Evolutionary conservation across 2,888 invertebrate species (phyloP).

Genomic region (Pyrrhosoma nymphula): DNA sequence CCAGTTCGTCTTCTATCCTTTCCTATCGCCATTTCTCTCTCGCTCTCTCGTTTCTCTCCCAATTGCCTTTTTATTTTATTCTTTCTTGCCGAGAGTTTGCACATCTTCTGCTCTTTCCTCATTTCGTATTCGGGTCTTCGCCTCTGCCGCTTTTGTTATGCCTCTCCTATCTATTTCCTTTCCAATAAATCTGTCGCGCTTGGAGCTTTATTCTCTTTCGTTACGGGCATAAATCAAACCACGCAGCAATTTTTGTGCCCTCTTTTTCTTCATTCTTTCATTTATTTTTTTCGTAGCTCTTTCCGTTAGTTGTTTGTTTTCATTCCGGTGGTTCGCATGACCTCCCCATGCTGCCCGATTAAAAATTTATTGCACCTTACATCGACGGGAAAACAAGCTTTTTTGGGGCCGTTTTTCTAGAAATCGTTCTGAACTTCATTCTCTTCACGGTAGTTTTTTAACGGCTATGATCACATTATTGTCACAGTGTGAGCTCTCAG

Average conservation of each 20-base stretch:
- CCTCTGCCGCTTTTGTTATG: constrained; percentile 36
- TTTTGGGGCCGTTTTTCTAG: background rate
- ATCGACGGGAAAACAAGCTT: background rate
- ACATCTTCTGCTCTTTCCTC: background rate
- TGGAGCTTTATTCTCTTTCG: constrained; percentile 59
- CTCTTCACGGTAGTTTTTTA: background rate
- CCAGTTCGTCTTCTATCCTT: background rate
- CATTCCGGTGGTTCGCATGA: background rate
- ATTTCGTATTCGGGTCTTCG: constrained; percentile 41
- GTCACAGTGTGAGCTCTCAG: background rate
- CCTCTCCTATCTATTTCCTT: constrained; percentile 31
- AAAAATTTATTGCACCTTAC: constrained; percentile 30
- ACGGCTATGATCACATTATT: background rate
- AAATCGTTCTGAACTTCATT: background rate
- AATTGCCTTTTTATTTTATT: background rate
- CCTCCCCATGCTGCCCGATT: background rate
- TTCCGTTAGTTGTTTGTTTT: constrained; percentile 40
- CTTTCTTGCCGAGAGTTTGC: background rate
- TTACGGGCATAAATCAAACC: constrained; percentile 54
- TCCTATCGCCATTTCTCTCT: background rate
- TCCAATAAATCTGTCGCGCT: constrained; percentile 47
- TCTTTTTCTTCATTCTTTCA: background rate
- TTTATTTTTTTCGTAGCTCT: background rate
- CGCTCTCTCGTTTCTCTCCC: background rate
- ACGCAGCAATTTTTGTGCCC: background rate